Base-by-base conservation (phyloP, 2,797 vertebrate species). In the Sebastes wilsoni region DNA sequence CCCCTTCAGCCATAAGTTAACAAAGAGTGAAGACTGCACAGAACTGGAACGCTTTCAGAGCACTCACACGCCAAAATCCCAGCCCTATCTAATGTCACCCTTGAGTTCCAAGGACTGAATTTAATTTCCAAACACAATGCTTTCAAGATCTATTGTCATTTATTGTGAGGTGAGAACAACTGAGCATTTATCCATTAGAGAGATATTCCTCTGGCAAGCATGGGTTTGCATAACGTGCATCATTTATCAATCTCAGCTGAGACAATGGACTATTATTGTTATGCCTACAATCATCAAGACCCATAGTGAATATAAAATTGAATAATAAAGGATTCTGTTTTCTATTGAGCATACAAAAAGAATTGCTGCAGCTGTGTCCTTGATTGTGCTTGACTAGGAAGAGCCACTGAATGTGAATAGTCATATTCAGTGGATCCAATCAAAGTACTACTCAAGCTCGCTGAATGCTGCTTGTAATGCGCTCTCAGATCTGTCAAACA, bases 241-340 rank as follows among this genome's bases (percentile, higher is more conserved):
- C 46, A 46, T 87, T 75, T 28, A 66, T 76, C 59, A 73, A 36
- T 66, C 72, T 56, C 52, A 58, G 52, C 52, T 11, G 23, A 72
- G 76, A 83, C 60, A 82, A 68, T 56, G 18, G 22, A 18, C 1
- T 2, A 22, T 77, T 79, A 78, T 76, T 83, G 49, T 68, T 65
- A 34, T 68, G 52, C 4, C 34, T n/a, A 34, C 66, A 75, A 25
- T 83, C 59, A 84, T 20, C 36, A 58, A 49, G 30, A 72, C 52
- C 59, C 30, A 22, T 13, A 42, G 25, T 72, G 59, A 66, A 72
- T 69, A 23, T 18, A 54, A 74, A 79, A 78, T 27, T 49, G 55
- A 69, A 79, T 75, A 59, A 84, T 65, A 66, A 75, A 73, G 34
- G 34, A 42, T 52, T 71, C 11, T 58, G 28, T 80, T 79, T 72